Percentiles rank a stretch among this genome's conserved stretches.
These are phyloP conservation scores for Drosophila sucinea DNA, from an alignment of 1,140 invertebrate genomes.

Conservation along the genomic window DNA sequence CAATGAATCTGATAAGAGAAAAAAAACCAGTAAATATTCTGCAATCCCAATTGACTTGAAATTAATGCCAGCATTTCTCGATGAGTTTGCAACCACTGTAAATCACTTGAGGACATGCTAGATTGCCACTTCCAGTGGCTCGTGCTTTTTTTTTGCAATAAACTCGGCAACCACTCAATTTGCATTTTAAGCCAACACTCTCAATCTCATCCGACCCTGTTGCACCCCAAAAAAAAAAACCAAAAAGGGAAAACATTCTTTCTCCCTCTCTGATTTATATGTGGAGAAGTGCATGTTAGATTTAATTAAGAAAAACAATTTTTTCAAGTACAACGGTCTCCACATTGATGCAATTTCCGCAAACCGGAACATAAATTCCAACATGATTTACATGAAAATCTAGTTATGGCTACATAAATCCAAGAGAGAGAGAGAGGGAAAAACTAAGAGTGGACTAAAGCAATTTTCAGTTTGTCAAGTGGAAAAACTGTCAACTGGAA, in stretches of 20 bases:
- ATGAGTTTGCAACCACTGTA: not conserved
- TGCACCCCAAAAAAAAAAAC: conserved; percentile 32
- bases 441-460: not conserved
- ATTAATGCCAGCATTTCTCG: not conserved
- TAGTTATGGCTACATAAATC: conserved; percentile 1
- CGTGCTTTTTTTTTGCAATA: conserved; percentile 7
- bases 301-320: conserved; percentile 48
- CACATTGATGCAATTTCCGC: conserved; percentile 62
- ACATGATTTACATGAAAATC: conserved; percentile 25
- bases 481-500: not conserved
- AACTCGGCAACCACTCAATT: conserved; percentile 39
- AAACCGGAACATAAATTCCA: conserved; percentile 40
- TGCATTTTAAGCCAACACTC: conserved; percentile 39
- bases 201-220: conserved; percentile 35
- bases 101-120: not conserved
- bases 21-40: no score
- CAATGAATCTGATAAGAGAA: not conserved
- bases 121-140: not conserved
- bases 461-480: not conserved
- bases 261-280: conserved; percentile 49
- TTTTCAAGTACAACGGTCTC: not conserved
- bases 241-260: conserved; percentile 12
- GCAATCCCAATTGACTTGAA: not conserved
- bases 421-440: not conserved
- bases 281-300: conserved; percentile 47